Base-by-base conservation (phyloP, 2,888 invertebrate species). In the Cecidostiba fungosa region DNA sequence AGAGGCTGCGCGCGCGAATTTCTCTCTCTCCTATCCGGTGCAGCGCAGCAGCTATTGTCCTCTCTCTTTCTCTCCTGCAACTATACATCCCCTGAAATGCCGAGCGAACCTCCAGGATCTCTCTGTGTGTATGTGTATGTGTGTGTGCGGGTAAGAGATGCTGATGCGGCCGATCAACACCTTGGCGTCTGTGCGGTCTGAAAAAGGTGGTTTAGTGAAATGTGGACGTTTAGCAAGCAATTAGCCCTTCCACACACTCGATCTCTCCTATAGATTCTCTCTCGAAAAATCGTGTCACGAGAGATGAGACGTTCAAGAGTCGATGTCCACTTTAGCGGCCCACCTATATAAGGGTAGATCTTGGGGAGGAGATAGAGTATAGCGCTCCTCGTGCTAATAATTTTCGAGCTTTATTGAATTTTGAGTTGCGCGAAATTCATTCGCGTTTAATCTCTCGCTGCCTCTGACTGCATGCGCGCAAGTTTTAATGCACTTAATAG, bases 291-390 rank as follows among this genome's bases (percentile, higher is more conserved):
- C n/a, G 54, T n/a, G 54, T 72, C 62, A 3, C 79, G 47, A n/a
- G 47, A 47, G 47, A 47, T 29, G 76, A 36, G 79, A 62, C 77
- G 32, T 69, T 78, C 54, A 74, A 85, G 73, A 62, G 66, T 73
- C 78, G 78, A 70, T 83, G 82, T 83, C 82, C 82, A 82, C 82
- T 82, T 82, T 77, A 70, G 16, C n/a, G n/a, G n/a, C n/a, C n/a
- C n/a, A n/a, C n/a, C n/a, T n/a, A n/a, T n/a, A n/a, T n/a, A n/a
- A n/a, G n/a, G 70, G 77, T 69, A 69, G 82, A 77, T 76, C 54
- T 76, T 39, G 82, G 59, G 59, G 32, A 10, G 72, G 70, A 72
- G 70, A n/a, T n/a, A n/a, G 66, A 14, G n/a, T 12, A n/a, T 0
- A 19, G 4, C 70, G 36, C 19, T 19, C 14, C n/a, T 3, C 32